phyloP scores from a whole-genome alignment of 2,888 invertebrate species.

The Acronicta leporina region DNA sequence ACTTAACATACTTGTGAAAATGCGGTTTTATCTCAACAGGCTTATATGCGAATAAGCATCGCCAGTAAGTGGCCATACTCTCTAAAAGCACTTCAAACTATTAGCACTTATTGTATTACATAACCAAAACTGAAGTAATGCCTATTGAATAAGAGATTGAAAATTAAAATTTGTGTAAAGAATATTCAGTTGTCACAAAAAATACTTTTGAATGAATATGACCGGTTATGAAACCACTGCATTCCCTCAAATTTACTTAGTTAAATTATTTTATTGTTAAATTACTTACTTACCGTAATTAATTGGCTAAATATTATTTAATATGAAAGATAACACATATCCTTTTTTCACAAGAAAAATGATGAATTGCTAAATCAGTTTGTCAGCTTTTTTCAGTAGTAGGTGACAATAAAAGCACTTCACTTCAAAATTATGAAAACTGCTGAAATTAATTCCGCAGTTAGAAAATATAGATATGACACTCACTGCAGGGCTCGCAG shows the following conservation, averaged over 20 bases:
- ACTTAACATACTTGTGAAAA: conserved; percentile 72
- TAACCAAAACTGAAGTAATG: conserved; percentile 69
- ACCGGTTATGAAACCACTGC: conserved; percentile 25
- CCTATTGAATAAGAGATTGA: conserved; percentile 63
- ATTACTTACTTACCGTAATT: conserved; percentile 27
- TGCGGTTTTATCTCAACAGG: conserved; percentile 58
- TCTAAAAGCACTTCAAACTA: conserved; percentile 75
- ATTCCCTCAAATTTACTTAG: conserved; percentile 2
- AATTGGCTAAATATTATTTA: conserved; percentile 10
- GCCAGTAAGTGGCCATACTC: conserved; percentile 62
- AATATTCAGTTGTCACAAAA: conserved; percentile 30
- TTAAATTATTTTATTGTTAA: background rate
- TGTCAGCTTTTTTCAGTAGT: background rate
- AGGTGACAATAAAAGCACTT: conserved; percentile 29
- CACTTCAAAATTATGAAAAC: conserved; percentile 39
- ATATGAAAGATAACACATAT: conserved; percentile 14
- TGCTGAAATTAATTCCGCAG: conserved; percentile 27
- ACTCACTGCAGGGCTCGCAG: conserved; percentile 87
- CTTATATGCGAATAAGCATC: conserved; percentile 51
- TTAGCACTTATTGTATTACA: conserved; percentile 74
- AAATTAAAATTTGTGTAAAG: conserved; percentile 62
- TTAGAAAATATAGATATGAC: conserved; percentile 49
- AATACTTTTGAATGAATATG: conserved; percentile 21
- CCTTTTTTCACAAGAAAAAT: background rate
- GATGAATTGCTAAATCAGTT: too few relatives aligned